Evolutionary conservation across 2,797 vertebrate species (phyloP).

Genomic region (Brotogeris chrysoptera): DNA sequence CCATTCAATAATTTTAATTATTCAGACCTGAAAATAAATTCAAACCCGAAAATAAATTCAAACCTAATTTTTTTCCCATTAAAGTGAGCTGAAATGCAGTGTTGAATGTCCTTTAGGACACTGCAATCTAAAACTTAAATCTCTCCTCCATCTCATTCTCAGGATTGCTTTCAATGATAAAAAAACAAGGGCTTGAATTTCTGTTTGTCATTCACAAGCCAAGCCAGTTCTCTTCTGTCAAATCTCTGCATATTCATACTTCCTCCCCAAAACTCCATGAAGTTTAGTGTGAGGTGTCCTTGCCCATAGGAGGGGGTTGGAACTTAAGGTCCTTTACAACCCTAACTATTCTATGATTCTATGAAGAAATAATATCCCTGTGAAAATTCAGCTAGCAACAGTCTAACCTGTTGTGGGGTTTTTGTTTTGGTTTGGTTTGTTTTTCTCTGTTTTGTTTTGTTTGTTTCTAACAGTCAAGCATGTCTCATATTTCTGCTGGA

Average conservation of each 20-base stretch:
- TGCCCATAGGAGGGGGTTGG: background rate
- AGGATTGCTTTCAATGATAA: background rate
- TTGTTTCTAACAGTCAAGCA: background rate
- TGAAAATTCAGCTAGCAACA: background rate
- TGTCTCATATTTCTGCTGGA: background rate
- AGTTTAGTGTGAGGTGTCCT: background rate
- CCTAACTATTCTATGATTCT: background rate
- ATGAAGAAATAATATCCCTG: background rate
- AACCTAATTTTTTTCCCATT: background rate
- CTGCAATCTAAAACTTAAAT: background rate
- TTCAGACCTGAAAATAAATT: background rate
- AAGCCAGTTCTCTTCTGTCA: background rate
- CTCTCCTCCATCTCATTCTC: background rate
- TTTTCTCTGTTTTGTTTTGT: background rate
- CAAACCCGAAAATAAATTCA: background rate
- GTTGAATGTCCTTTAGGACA: background rate
- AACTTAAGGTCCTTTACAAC: background rate
- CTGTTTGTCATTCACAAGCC: background rate
- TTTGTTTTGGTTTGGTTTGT: background rate
- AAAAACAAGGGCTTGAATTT: background rate
- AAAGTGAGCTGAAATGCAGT: background rate
- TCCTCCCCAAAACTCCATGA: background rate
- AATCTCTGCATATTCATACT: background rate
- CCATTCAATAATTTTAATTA: background rate
- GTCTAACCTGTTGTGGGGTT: background rate